Conservation (phyloP, 2,113 vertebrate genomes). For the Seriola quinqueradiata region DNA sequence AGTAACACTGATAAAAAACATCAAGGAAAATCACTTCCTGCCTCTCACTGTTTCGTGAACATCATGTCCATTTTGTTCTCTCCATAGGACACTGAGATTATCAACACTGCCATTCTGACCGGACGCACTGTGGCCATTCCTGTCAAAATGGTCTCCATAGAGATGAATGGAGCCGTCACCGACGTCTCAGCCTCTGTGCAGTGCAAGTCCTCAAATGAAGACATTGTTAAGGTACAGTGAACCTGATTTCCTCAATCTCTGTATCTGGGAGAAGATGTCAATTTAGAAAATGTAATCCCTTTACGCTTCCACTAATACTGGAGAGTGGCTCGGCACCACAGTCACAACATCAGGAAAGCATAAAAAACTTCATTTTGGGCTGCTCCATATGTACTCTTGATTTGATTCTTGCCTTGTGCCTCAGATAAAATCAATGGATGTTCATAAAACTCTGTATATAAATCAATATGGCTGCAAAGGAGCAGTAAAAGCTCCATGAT, state of each 20-base stretch:
- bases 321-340: conserved; percentile 6
- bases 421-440: conserved; percentile 60
- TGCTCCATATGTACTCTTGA: conserved; percentile 29
- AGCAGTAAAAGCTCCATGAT: conserved; percentile 41
- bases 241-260: conserved; percentile 27
- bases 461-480: conserved; percentile 45
- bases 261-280: conserved; percentile 26
- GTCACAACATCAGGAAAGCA: conserved; percentile 49
- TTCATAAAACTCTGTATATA: conserved; percentile 41
- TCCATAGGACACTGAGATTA: conserved; percentile 95
- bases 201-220: conserved; percentile 96
- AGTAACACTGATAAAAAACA: conserved; percentile 61
- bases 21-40: conserved; percentile 22
- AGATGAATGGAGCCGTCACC: conserved; percentile 90
- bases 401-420: conserved; percentile 54
- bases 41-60: conserved; percentile 35
- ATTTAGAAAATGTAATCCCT: conserved; percentile 49
- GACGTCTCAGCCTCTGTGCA: conserved; percentile 91
- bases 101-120: conserved; percentile 97
- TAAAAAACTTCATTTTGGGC: conserved; percentile 57
- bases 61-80: conserved; percentile 4
- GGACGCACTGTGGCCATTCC: conserved; percentile 97
- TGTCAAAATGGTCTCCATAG: conserved; percentile 96
- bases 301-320: conserved; percentile 38
- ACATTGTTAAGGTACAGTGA: conserved; percentile 94